Evolutionary conservation across 2,888 invertebrate species (phyloP).

Genomic region (Drosophila anomalata): DNA sequence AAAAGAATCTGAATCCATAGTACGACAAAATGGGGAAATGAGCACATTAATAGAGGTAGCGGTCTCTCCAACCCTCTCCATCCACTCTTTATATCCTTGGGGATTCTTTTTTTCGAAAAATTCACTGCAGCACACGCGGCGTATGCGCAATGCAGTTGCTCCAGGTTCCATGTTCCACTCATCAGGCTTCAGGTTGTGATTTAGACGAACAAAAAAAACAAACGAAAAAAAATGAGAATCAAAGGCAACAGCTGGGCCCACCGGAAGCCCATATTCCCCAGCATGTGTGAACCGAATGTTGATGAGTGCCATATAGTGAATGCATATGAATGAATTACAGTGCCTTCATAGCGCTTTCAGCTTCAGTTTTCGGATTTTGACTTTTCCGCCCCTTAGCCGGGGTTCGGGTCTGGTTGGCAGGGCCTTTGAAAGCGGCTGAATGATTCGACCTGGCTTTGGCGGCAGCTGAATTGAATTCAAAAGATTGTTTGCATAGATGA

Average conservation of each 20-base stretch:
- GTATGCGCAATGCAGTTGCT: slow-evolving; percentile 47
- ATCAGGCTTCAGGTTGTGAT: slow-evolving; percentile 4
- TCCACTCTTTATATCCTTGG: background rate
- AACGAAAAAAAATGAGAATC: background rate
- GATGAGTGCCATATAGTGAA: slow-evolving; percentile 45
- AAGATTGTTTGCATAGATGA: slow-evolving; percentile 43
- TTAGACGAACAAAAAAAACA: slow-evolving; percentile 13
- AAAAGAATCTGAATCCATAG: slow-evolving; percentile 32
- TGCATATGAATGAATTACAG: slow-evolving; percentile 46
- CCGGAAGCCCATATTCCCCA: slow-evolving; percentile 44
- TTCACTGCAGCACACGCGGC: slow-evolving; percentile 41
- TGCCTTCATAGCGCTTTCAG: slow-evolving; percentile 3
- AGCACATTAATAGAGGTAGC: slow-evolving; percentile 43
- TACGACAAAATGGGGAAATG: slow-evolving; percentile 45
- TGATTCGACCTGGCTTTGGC: slow-evolving; percentile 30
- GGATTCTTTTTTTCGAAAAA: slow-evolving; percentile 17
- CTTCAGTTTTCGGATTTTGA: slow-evolving; percentile 3
- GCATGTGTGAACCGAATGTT: slow-evolving; percentile 45
- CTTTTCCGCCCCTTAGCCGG: slow-evolving; percentile 8
- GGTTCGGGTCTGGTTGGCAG: background rate
- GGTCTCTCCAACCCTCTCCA: background rate
- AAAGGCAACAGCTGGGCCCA: slow-evolving; percentile 25
- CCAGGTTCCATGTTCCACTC: background rate
- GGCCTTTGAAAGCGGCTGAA: slow-evolving; percentile 29
- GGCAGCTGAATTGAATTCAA: slow-evolving; percentile 31